These are phyloP conservation scores for Halocynthia roretzi DNA, from an alignment of 23 tunicate genomes.

Conservation along the genomic window DNA sequence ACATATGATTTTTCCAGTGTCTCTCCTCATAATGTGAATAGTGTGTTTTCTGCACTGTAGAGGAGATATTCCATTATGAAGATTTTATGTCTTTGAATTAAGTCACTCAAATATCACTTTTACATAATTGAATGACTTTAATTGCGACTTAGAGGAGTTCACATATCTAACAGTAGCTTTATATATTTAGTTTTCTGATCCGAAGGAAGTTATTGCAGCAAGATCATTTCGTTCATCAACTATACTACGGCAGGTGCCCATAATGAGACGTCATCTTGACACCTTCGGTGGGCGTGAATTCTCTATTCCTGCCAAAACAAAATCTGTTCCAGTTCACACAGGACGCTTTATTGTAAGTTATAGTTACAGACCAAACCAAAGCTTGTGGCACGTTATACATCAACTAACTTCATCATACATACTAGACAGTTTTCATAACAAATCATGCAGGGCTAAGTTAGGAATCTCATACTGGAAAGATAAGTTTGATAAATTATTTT, in stretches of 20 bases:
- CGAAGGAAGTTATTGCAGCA: constrained; percentile 1
- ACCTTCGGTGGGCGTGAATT: constrained; percentile 82
- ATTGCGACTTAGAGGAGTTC: no score
- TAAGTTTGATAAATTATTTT: no score
- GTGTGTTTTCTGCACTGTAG: not conserved
- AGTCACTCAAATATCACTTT: not conserved
- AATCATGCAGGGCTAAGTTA: no score
- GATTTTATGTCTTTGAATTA: not conserved
- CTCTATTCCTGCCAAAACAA: constrained; percentile 82
- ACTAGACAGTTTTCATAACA: no score
- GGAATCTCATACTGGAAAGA: no score
- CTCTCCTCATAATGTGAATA: no score
- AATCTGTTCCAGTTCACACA: constrained; percentile 88
- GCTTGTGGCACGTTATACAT: no score
- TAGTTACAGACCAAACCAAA: no score
- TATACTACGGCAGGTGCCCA: constrained; percentile 77
- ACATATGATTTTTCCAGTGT: no score
- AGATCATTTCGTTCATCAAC: constrained; percentile 64
- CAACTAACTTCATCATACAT: no score
- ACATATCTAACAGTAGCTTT: no score
- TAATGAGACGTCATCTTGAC: constrained; percentile 86
- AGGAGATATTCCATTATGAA: not conserved
- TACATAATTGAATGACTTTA: no score
- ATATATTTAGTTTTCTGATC: constrained; percentile 10
- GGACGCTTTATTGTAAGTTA: constrained; percentile 76